These are phyloP conservation scores for Alexandromys fortis DNA, from an alignment of 2,113 vertebrate species.

Conservation along the genomic window DNA sequence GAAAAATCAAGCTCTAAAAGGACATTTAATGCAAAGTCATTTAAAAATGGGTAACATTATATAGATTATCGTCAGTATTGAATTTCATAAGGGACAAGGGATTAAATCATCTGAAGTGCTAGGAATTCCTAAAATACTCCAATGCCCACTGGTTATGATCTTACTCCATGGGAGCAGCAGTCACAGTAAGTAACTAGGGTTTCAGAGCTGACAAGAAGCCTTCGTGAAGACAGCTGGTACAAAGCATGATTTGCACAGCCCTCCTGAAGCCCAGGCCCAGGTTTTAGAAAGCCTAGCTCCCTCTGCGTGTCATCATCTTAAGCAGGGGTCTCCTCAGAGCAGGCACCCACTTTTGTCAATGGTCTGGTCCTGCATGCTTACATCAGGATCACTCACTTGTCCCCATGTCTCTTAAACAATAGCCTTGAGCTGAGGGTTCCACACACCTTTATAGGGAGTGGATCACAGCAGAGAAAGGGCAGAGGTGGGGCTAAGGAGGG, in stretches of 20 bases:
- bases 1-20: no score
- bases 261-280: fast-evolving
- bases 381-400: neutral
- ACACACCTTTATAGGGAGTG: neutral
- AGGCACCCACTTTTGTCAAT: neutral
- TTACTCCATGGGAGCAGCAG: neutral
- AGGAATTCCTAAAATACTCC: no score
- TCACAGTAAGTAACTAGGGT: neutral
- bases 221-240: fast-evolving
- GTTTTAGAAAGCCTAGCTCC: fast-evolving
- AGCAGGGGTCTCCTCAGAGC: neutral
- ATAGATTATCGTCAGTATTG: no score
- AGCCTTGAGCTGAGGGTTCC: neutral
- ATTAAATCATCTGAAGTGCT: no score
- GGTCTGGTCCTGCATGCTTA: neutral
- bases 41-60: no score
- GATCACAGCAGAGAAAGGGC: neutral
- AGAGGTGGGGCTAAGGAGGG: neutral
- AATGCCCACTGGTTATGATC: no score
- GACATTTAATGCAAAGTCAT: no score
- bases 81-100: no score
- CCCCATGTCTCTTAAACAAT: neutral
- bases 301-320: no score
- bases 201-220: no score
- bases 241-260: neutral